A percentile compares a stretch with the other conserved stretches of the same genome.
These are phyloP conservation scores for Oceanodroma tethys DNA, from an alignment of 2,113 vertebrate genomes.

Conservation along the genomic window DNA sequence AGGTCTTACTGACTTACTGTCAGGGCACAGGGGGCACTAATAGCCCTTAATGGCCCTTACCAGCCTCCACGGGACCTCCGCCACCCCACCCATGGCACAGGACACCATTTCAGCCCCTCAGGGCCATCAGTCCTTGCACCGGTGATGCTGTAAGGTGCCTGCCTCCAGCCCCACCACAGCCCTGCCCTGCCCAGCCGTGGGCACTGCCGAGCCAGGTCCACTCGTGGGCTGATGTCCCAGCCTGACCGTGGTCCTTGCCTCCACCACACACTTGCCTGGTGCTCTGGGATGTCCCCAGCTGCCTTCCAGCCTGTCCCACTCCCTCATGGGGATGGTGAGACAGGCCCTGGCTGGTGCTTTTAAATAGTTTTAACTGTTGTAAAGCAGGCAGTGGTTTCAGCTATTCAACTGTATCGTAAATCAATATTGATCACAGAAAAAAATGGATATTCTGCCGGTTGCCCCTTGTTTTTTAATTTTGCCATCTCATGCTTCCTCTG, in stretches of 20 bases:
- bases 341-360: background rate
- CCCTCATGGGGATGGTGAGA: accelerated
- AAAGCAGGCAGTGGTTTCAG: background rate
- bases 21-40: background rate
- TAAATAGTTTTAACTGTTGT: background rate
- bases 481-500: background rate
- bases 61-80: background rate
- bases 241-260: background rate
- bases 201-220: accelerated
- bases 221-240: background rate
- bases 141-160: background rate
- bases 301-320: background rate
- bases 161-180: background rate
- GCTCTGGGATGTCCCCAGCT: background rate
- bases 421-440: background rate
- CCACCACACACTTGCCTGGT: background rate
- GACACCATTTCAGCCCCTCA: background rate
- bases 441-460: background rate
- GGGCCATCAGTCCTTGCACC: background rate
- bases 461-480: background rate
- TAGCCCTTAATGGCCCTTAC: background rate
- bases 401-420: background rate
- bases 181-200: background rate
- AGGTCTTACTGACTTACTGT: background rate
- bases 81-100: background rate